These are phyloP conservation scores for Camponotus vicinus DNA, from an alignment of 1,140 invertebrate genomes.

Conservation along the genomic window DNA sequence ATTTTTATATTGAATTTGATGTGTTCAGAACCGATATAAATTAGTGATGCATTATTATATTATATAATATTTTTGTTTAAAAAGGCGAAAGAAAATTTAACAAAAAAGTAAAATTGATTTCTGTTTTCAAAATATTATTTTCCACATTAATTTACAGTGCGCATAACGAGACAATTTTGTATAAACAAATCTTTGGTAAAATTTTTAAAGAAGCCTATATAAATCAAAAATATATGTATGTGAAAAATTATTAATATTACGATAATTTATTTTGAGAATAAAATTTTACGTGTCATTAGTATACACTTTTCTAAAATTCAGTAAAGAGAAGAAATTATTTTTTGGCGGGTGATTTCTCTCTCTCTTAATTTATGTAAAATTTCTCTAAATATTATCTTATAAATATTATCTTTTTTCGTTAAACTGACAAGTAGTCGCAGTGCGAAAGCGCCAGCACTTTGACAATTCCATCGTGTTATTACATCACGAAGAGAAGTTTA, in stretches of 20 bases:
- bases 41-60: too few relatives aligned
- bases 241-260: neutral
- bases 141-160: too few relatives aligned
- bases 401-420: slow-evolving; percentile 9
- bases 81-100: too few relatives aligned
- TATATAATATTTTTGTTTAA: too few relatives aligned
- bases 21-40: neutral
- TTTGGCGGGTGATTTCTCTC: slow-evolving; percentile 51
- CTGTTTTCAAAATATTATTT: too few relatives aligned
- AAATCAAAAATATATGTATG: neutral
- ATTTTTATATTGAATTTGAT: neutral
- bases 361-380: slow-evolving; percentile 59
- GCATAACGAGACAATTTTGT: too few relatives aligned
- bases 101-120: too few relatives aligned
- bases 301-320: slow-evolving; percentile 31
- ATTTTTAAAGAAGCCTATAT: neutral
- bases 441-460: slow-evolving; percentile 34
- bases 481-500: slow-evolving; percentile 33
- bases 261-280: neutral
- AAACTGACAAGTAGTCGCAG: slow-evolving; percentile 32
- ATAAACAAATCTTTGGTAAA: neutral
- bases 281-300: slow-evolving; percentile 26
- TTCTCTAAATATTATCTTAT: slow-evolving; percentile 56
- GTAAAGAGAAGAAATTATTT: slow-evolving; percentile 33
- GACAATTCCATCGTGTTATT: neutral